Base-by-base conservation (phyloP, 2,888 invertebrate genomes). In the Andrena chrysosceles region DNA sequence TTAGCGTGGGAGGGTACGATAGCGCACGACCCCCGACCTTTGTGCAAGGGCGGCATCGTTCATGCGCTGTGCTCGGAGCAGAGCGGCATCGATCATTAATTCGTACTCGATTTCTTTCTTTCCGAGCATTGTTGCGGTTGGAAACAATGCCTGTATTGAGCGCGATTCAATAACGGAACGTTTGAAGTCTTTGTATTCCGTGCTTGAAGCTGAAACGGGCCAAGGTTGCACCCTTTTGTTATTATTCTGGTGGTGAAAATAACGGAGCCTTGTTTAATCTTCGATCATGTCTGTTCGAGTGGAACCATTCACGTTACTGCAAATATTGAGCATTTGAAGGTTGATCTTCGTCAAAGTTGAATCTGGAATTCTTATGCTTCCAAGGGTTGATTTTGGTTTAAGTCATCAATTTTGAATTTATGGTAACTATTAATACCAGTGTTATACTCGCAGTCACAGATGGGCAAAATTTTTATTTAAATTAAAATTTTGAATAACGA, bases 21-120 rank as follows among this genome's bases (percentile, higher is more conserved):
- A 13, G 48, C 13, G 54, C 59, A 13, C 52, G 70, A 87, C 86
- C 87, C 62, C 13, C 77, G 72, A 86, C 85, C 86, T 87, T 87
- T 87, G 23, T 71, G 48, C 66, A 72, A 68, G 66, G 35, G 29
- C 42, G 83, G 54, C 67, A 52, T 48, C 52, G 78, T 63, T 77
- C 81, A 52, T 78, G 82, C 74, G 68, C 77, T n/a, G 26, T 49
- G 48, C 64, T 29, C 23, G 31, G n/a, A 10, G n/a, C 66, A 31
- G 13, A 35, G 23, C 52, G 60, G 42, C 63, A 66, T 77, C 72
- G 63, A 81, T 83, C 71, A 75, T 82, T 82, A 73, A 81, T 72
- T 60, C 60, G 31, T 73, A 70, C 75, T 77, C 60, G 60, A 82
- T 82, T 81, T 72, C 63, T 69, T 81, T 72, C 63, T 67, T 31